Evolutionary conservation across 2,888 invertebrate species (phyloP).

Genomic region (Plemyria rubiginata): DNA sequence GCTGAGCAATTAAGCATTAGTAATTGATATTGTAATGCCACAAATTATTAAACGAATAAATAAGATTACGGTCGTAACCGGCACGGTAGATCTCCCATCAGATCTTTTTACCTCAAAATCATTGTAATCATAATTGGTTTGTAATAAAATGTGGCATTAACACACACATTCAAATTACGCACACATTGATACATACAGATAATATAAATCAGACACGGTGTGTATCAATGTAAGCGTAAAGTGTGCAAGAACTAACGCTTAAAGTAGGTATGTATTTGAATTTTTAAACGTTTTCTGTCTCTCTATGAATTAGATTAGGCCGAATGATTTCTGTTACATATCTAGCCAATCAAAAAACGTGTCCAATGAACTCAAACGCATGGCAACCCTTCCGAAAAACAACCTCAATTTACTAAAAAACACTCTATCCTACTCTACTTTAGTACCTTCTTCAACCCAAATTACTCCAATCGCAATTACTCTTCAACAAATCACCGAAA

Average conservation of each 20-base stretch:
- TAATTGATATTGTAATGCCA: neutral
- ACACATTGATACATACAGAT: conserved; percentile 8
- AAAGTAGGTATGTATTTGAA: too few species aligned
- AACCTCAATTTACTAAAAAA: neutral
- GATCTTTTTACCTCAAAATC: too few species aligned
- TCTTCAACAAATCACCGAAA: neutral
- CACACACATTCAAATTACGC: conserved; percentile 7
- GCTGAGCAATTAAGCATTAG: neutral
- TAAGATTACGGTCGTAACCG: too few species aligned
- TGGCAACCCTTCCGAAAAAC: conserved; percentile 20
- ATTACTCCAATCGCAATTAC: neutral
- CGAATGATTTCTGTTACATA: conserved; percentile 18
- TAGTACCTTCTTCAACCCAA: neutral
- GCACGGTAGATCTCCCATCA: too few species aligned
- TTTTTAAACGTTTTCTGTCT: neutral
- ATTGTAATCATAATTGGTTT: neutral
- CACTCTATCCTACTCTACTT: neutral
- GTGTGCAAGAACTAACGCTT: neutral
- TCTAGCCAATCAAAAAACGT: conserved; percentile 29
- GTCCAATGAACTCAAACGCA: conserved; percentile 17
- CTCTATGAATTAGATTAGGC: neutral
- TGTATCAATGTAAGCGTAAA: neutral
- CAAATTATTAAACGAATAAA: neutral
- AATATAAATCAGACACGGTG: conserved; percentile 26
- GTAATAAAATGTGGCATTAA: conserved; percentile 9